These are phyloP conservation scores for Mastacembelus armatus DNA, from an alignment of 2,797 vertebrate genomes.

Conservation along the genomic window DNA sequence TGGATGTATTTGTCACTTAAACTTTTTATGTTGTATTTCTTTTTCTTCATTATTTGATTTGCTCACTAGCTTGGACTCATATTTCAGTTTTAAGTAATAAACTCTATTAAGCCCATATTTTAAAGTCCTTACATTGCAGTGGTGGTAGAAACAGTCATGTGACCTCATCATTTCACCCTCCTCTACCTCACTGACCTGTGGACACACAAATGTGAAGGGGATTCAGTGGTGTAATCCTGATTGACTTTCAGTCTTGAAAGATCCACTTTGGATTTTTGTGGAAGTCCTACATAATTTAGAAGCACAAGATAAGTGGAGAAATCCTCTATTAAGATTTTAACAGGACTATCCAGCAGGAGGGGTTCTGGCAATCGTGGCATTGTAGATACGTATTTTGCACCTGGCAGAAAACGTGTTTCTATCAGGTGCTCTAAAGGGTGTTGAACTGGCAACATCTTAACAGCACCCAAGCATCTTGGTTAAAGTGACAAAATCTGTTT, in stretches of 20 bases:
- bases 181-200: neutral
- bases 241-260: slow-evolving; percentile 33
- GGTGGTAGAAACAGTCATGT: neutral
- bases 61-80: too few relatives aligned
- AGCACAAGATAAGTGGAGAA: slow-evolving; percentile 26
- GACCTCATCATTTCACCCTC: slow-evolving; percentile 1
- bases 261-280: slow-evolving; percentile 38
- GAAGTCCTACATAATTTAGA: slow-evolving; percentile 38
- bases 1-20: too few relatives aligned
- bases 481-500: slow-evolving; percentile 5
- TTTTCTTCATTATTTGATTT: too few relatives aligned
- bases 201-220: neutral
- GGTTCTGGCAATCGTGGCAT: neutral
- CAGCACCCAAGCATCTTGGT: neutral
- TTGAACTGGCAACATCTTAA: neutral
- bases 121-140: neutral
- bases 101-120: neutral
- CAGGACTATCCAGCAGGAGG: slow-evolving; percentile 15
- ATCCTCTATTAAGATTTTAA: slow-evolving; percentile 54
- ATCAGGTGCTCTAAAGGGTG: neutral
- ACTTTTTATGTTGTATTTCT: too few relatives aligned
- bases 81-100: neutral
- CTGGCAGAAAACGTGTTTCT: slow-evolving; percentile 2
- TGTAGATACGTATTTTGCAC: neutral
- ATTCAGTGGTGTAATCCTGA: slow-evolving; percentile 22